Evolutionary conservation across 2,113 vertebrate genomes (phyloP).

Genomic region (Otocyon megalotis): DNA sequence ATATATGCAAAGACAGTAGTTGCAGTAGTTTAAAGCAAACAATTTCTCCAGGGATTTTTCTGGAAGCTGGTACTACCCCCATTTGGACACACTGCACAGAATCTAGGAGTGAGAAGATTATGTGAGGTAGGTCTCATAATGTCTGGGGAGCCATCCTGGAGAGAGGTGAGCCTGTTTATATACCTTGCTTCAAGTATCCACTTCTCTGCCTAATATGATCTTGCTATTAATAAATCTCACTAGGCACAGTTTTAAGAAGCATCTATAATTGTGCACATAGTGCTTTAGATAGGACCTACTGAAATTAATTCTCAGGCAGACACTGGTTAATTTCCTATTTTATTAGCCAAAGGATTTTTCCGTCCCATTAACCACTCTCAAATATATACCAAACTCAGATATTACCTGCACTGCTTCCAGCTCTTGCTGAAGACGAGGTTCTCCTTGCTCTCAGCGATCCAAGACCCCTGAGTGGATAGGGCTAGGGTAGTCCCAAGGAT

Average conservation of each 20-base stretch:
- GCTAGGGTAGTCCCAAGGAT: background rate
- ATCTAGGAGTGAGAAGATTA: background rate
- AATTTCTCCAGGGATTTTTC: background rate
- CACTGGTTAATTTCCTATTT: slow-evolving; percentile 6
- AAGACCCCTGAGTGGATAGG: background rate
- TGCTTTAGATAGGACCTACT: background rate
- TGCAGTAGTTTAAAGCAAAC: background rate
- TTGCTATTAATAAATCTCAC: background rate
- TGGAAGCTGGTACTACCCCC: background rate
- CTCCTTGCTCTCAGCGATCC: background rate
- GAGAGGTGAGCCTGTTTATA: background rate
- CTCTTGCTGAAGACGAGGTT: background rate
- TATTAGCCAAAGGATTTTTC: background rate
- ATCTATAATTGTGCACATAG: background rate
- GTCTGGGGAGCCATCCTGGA: background rate
- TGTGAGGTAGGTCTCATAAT: rapidly evolving
- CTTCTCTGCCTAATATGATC: background rate
- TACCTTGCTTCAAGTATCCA: background rate
- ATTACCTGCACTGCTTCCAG: background rate
- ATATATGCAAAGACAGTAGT: background rate
- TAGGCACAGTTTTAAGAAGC: background rate
- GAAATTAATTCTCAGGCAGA: slow-evolving; percentile 11
- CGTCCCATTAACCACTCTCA: background rate
- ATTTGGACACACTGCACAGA: background rate
- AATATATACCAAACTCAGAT: background rate